These are phyloP conservation scores for Aselliscus stoliczkanus DNA, from an alignment of 2,797 vertebrate genomes.

Conservation along the genomic window DNA sequence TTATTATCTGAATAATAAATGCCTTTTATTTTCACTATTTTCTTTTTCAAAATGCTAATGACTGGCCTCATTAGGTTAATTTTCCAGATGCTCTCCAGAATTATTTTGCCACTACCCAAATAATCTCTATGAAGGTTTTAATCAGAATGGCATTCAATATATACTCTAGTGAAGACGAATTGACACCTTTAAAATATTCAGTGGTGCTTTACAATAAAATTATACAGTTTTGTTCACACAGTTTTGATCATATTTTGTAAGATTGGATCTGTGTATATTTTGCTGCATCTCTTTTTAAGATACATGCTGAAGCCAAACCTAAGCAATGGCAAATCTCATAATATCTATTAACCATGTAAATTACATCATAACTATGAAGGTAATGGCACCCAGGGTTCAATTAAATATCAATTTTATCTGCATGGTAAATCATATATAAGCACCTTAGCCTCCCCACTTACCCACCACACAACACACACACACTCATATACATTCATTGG, in stretches of 20 bases:
- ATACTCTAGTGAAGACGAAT: neutral
- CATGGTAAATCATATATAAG: neutral
- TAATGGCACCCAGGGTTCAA: neutral
- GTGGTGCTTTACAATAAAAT: neutral
- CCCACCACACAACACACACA: neutral
- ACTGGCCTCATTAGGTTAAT: conserved; percentile 11
- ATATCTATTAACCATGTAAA: neutral
- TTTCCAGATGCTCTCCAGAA: conserved; percentile 17
- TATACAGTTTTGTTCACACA: neutral
- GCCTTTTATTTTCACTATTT: neutral
- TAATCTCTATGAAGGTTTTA: conserved; percentile 10
- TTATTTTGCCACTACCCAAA: conserved; percentile 11
- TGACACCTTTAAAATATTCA: neutral
- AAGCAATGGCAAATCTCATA: neutral
- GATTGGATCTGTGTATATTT: neutral
- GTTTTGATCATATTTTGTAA: neutral
- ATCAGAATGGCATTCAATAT: neutral
- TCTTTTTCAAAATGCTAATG: conserved; percentile 21
- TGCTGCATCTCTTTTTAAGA: neutral
- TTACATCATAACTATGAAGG: neutral
- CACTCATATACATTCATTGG: neutral
- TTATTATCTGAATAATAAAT: neutral
- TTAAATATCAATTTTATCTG: neutral
- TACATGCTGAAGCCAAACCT: neutral
- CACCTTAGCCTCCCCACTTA: neutral